Base-by-base conservation (phyloP, 2,797 vertebrate species). In the Graptemys geographica region DNA sequence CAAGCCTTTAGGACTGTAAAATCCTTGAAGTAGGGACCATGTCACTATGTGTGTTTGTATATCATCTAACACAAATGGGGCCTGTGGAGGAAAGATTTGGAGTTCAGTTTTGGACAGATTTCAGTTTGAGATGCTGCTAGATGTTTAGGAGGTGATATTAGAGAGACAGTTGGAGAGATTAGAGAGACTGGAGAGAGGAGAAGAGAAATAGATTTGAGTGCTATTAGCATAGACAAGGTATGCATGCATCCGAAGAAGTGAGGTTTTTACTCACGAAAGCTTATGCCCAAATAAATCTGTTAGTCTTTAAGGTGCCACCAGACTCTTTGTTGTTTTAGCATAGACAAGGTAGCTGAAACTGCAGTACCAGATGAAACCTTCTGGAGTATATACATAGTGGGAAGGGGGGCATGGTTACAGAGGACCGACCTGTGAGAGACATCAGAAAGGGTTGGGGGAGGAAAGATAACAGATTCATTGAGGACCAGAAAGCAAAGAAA, bases 1-100 rank as follows among this genome's bases (percentile, higher is more conserved):
- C 59, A 62, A 62, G 59, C 31, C 59, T 62, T 52, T 27, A 90
- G 11, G 41, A 89, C 25, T 59, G 59, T 72, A 79, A 93, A 90
- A 47, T 79, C 9, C 56, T 53, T 90, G 57, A 81, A 85, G 11
- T 18, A 27, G 44, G 23, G 28, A 80, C 65, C 27, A 84, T 44
- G 65, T 49, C 8, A 23, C 62, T 44, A 18, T 41, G 59, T 5
- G 81, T 12, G 6, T 87, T 89, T 91, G 56, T 33, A 87, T 41
- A 37, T 21, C 37, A 72, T 11, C 37, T 41, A 72, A 41, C 6
- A 81, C 21, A 6, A 51, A 55, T 0, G 1, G 25, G 53, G 15
- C 0, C 0, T 52, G 8, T 41, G 23, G 47, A 85, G 55, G 47
- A 84, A 87, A 33, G 76, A 85, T 27, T 37, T 41, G 41, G 55